Conservation (phyloP, 1,140 invertebrate species). For the Drosophila neocordata region DNA sequence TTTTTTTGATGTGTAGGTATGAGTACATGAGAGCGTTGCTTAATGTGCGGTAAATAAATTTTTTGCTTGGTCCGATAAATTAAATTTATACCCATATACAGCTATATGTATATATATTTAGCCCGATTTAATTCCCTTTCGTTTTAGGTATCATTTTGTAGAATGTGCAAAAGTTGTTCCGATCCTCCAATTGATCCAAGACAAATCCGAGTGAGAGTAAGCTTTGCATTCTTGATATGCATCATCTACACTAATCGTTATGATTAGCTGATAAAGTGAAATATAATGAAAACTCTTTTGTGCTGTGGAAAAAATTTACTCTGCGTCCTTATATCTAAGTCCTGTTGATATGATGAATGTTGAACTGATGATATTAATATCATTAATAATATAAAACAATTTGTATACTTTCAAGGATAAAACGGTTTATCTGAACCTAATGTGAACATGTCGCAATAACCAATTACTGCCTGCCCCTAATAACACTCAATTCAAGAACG, state of each 20-base stretch:
- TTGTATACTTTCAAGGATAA: background rate
- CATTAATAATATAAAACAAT: background rate
- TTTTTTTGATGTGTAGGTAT: conserved; percentile 65
- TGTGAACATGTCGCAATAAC: background rate
- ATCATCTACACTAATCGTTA: conserved; percentile 35
- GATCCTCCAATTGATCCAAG: conserved; percentile 39
- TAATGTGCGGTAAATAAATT: conserved; percentile 41
- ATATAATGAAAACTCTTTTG: conserved; percentile 9
- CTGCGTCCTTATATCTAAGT: background rate
- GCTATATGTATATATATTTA: background rate
- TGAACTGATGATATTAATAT: background rate
- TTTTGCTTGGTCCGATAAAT: conserved; percentile 65
- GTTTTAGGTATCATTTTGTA: conserved; percentile 5
- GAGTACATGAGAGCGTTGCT: conserved; percentile 49
- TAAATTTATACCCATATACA: conserved; percentile 13
- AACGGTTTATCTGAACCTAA: background rate
- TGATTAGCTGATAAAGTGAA: conserved; percentile 25
- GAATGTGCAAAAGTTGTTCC: conserved; percentile 32
- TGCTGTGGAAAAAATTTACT: background rate
- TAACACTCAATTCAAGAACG: background rate
- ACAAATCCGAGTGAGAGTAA: conserved; percentile 20
- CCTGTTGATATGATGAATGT: conserved; percentile 4
- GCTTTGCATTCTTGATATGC: conserved; percentile 38
- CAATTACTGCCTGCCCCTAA: background rate
- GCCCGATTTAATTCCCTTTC: background rate